Base-by-base conservation (phyloP, 2,888 invertebrate species). In the Dascillus cervinus region DNA sequence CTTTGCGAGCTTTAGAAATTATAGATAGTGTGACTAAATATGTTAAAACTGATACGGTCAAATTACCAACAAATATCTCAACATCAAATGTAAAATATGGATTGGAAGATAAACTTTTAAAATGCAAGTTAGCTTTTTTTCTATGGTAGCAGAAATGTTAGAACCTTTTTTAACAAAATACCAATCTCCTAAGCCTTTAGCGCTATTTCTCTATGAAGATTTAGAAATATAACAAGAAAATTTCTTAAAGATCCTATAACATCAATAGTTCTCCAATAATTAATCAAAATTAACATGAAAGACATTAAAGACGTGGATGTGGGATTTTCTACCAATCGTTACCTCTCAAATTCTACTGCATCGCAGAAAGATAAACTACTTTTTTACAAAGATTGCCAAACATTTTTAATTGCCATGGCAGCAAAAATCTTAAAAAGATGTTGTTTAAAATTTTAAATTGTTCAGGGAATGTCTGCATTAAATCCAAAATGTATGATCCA, bases 31-130 rank as follows among this genome's bases (percentile, higher is more conserved):
- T 27, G 8, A 10, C 17, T 12, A 9, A 6, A 9, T 27, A 27
- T 11, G 10, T 17, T 14, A n/a, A 17, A 27, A 6, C 13, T 12
- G 3, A n/a, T 4, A 19, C 11, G 2, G n/a, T 10, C 12, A 27
- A 27, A 27, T 19, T 19, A 13, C 27, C 17, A 6, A 12, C 9
- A 6, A 27, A 19, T 17, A 19, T 27, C 10, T 27, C 27, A 27
- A n/a, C 20, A 10, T 13, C 17, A 3, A 10, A 19, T 19, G 27
- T 27, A 12, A 27, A 27, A 19, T 4, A 6, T 9, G 17, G 17
- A 12, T 17, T 14, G 4, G n/a, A 19, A 17, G 27, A 27, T 27
- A 6, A 6, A 11, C 12, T 27, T 10, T 14, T 27, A 19, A 19
- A 15, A 27, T 13, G 13, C 10, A 27, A 27, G 5, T 19, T 27